A percentile compares a stretch with the other conserved stretches of the same genome.
These are phyloP conservation scores for Dicyrtoma fusca DNA, from an alignment of 2,888 invertebrate species.

Conservation along the genomic window DNA sequence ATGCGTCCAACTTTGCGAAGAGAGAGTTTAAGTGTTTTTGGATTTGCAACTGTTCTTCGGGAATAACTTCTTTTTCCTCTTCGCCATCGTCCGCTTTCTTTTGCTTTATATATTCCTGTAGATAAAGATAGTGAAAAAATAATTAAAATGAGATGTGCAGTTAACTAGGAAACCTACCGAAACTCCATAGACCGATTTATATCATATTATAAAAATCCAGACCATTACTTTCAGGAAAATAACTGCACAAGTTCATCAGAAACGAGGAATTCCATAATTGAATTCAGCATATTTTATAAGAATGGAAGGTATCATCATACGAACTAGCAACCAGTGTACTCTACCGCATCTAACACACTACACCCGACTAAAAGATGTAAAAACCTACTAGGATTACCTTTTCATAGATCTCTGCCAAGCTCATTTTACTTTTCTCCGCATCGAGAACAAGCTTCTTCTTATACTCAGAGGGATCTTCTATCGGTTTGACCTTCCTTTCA, in stretches of 20 bases:
- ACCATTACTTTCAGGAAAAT: not conserved
- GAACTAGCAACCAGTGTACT: too few relatives aligned
- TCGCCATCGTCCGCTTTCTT: conserved; percentile 64
- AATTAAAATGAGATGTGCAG: not conserved
- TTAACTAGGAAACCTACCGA: too few relatives aligned
- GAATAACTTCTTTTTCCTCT: conserved; percentile 63
- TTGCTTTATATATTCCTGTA: conserved; percentile 74
- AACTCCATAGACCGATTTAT: too few relatives aligned
- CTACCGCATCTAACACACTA: not conserved
- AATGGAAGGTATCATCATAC: conserved; percentile 44
- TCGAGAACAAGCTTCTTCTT: conserved; percentile 86
- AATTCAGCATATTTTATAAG: conserved; percentile 41
- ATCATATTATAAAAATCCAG: not conserved
- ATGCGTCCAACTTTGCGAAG: conserved; percentile 84
- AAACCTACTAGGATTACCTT: conserved; percentile 60
- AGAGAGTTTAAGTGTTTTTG: conserved; percentile 73
- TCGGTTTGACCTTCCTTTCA: conserved; percentile 79
- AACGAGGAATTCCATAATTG: conserved; percentile 49
- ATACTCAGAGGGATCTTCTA: conserved; percentile 78
- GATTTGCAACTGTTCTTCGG: conserved; percentile 78
- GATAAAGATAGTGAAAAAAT: not conserved
- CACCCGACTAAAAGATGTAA: not conserved
- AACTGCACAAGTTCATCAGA: conserved; percentile 28
- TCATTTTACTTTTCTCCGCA: conserved; percentile 91
- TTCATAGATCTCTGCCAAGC: conserved; percentile 93